Base-by-base conservation (phyloP, 1,140 invertebrate genomes). In the Anagrus nilaparvatae region DNA sequence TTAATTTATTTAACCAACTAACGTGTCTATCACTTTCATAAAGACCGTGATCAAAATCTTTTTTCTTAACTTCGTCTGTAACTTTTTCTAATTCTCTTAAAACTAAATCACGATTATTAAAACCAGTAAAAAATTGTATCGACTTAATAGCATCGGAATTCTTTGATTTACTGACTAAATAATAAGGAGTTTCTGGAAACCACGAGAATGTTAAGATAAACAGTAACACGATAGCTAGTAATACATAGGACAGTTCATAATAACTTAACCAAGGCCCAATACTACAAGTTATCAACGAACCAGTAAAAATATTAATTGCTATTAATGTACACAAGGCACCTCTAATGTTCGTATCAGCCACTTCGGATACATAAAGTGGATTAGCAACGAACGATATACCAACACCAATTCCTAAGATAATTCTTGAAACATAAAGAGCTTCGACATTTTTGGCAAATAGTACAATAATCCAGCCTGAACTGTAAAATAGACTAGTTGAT, bases 111-210 rank as follows among this genome's bases (percentile, higher is more conserved):
- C 33, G 38, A 10, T 58, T 74, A 5, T 54, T 53, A 27, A 66
- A 69, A 2, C 77, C 77, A 29, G 77, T 69, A 4, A 85, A 72
- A 47, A 72, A 75, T 14, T 70, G 65, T 13, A 88, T 56, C 0
- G 77, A 73, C 34, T 61, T 62, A 21, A 69, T 67, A 0, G 85
- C 84, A 45, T 79, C 72, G 6, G 73, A 62, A 10, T 67, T 63
- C 18, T 69, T 57, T 2, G 75, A 72, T 14, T 73, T 74, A 35
- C 71, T 73, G 0, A 76, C 64, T 20, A 77, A 67, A 50, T 77
- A 88, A 47, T 86, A 78, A 0, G 87, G 84, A 5, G 81, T 84
- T 63, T 90, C 86, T 0, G 85, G 84, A 56, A 87, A 78, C 52
- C 75, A 78, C 23, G 69, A 66, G 57, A 84, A 81, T 0, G 73